Conservation (phyloP, 2,113 vertebrate genomes). For the Crypturellus undulatus region DNA sequence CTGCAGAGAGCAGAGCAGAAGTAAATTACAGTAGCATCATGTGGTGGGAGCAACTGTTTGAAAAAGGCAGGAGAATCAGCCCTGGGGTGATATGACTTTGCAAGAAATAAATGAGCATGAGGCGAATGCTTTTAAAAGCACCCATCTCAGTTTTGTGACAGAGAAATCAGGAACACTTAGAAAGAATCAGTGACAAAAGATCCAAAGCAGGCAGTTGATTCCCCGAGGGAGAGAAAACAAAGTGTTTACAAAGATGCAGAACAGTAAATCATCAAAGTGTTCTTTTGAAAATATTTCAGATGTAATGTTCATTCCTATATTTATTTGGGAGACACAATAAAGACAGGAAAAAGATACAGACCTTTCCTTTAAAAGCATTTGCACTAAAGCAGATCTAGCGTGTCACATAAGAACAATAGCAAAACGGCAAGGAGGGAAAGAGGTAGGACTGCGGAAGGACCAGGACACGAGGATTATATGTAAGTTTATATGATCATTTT, state of each 20-base stretch:
- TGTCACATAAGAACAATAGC: background rate
- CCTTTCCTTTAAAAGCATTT: conserved; percentile 1
- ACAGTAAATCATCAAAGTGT: conserved; percentile 20
- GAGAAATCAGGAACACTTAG: conserved; percentile 12
- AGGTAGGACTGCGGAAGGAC: background rate
- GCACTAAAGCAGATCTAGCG: background rate
- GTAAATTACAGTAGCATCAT: background rate
- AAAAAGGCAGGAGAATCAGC: background rate
- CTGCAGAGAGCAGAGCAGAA: background rate
- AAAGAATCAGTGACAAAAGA: conserved; percentile 39
- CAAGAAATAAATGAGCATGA: conserved; percentile 43
- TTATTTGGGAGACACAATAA: background rate
- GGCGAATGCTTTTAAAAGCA: conserved; percentile 30
- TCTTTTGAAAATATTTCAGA: conserved; percentile 26
- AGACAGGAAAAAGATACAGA: background rate
- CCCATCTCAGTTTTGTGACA: background rate
- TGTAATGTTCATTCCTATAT: background rate
- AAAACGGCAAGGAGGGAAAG: background rate
- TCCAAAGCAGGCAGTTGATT: conserved; percentile 10
- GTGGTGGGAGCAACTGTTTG: background rate
- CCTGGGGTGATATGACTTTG: conserved; percentile 23
- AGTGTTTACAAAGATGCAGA: conserved; percentile 38
- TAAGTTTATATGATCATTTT: background rate
- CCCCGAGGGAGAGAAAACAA: conserved; percentile 40
- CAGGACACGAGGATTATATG: background rate